phyloP scores from a whole-genome alignment of 2,888 invertebrate species.

The Galerucella calmariensis region DNA sequence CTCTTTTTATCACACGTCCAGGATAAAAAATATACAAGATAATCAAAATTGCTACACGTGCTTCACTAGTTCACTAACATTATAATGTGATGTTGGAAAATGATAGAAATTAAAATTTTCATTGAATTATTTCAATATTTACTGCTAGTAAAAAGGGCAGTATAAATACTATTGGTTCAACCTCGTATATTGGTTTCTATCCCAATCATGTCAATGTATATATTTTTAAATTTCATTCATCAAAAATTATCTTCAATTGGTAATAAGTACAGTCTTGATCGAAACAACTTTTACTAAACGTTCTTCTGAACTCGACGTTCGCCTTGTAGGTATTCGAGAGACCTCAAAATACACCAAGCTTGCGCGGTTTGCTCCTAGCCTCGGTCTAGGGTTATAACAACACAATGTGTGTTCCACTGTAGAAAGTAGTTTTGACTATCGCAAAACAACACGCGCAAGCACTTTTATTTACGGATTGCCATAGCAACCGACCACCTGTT shows the following conservation, averaged over 20 bases:
- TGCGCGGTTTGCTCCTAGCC: slow-evolving; percentile 38
- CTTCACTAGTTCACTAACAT: too few relatives aligned
- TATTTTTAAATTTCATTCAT: too few relatives aligned
- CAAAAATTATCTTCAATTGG: too few relatives aligned
- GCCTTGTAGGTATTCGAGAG: slow-evolving; percentile 21
- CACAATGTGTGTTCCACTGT: slow-evolving; percentile 29
- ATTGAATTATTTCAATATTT: too few relatives aligned
- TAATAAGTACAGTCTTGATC: too few relatives aligned
- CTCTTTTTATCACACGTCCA: not conserved
- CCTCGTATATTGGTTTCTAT: too few relatives aligned
- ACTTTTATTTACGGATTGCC: slow-evolving; percentile 40
- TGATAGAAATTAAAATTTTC: too few relatives aligned
- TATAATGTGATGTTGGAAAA: too few relatives aligned
- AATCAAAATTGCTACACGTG: not conserved
- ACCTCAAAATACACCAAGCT: slow-evolving; percentile 24
- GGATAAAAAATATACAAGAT: not conserved
- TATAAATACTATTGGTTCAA: too few relatives aligned
- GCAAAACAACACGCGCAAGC: slow-evolving; percentile 29
- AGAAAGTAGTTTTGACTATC: slow-evolving; percentile 44
- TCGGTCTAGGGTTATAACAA: slow-evolving; percentile 32
- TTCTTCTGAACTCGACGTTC: not conserved
- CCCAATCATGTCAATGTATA: too few relatives aligned
- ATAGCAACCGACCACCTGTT: slow-evolving; percentile 46
- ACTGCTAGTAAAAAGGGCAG: too few relatives aligned
- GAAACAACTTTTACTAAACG: too few relatives aligned